Conservation (phyloP, 2,888 invertebrate species). For the Euplexia lucipara region DNA sequence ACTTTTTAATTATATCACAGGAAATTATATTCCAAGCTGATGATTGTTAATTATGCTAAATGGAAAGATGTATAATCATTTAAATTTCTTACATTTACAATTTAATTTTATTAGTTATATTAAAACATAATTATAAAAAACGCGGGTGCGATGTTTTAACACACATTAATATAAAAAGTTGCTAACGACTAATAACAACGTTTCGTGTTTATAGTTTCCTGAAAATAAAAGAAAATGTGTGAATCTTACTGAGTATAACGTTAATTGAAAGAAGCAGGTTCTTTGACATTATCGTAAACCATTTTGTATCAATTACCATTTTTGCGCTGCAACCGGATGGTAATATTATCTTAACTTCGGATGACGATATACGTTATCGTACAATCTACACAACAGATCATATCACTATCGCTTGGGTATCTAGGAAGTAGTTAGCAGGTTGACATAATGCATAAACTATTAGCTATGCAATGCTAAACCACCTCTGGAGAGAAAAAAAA, state of each 20-base stretch:
- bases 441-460: conserved; percentile 15
- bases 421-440: conserved; percentile 25
- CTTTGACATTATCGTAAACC: conserved; percentile 25
- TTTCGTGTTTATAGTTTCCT: conserved; percentile 39
- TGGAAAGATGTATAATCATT: conserved; percentile 17
- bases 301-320: conserved; percentile 40
- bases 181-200: not conserved
- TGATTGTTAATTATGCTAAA: conserved; percentile 39
- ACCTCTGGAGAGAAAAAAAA: not conserved
- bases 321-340: conserved; percentile 24
- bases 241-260: conserved; percentile 4
- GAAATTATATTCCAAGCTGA: conserved; percentile 34
- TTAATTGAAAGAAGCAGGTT: conserved; percentile 33
- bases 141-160: conserved; percentile 25
- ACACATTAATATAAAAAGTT: conserved; percentile 15
- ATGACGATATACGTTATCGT: conserved; percentile 12
- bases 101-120: conserved; percentile 10
- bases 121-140: conserved; percentile 17
- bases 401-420: conserved; percentile 26
- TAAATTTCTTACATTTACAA: conserved; percentile 7
- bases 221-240: conserved; percentile 5
- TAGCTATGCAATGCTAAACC: not conserved
- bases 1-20: conserved; percentile 52
- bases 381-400: conserved; percentile 7
- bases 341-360: conserved; percentile 19